Conservation (phyloP, 2,888 invertebrate species). For the Drosophila seclusa region DNA sequence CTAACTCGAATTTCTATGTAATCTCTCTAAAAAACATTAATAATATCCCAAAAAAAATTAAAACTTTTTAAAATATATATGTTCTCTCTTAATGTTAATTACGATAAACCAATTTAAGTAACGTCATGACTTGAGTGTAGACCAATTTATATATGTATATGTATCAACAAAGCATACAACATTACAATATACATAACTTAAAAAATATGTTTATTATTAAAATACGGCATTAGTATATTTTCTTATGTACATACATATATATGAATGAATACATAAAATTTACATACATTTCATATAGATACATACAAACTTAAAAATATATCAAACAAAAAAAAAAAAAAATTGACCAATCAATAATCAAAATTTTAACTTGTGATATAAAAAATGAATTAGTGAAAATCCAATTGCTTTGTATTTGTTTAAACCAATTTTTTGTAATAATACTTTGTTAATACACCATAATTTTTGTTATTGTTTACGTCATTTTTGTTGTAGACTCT, state of each 20-base stretch:
- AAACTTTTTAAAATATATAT: conserved; percentile 39
- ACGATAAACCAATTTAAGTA: conserved; percentile 69
- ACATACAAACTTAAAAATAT: conserved; percentile 23
- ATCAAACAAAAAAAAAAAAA: conserved; percentile 40
- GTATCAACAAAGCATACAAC: conserved; percentile 33
- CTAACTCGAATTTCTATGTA: conserved; percentile 75
- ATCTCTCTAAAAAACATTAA: conserved; percentile 45
- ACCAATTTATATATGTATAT: conserved; percentile 61
- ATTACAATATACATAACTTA: conserved; percentile 49
- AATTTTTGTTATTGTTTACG: conserved; percentile 57
- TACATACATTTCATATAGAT: conserved; percentile 42
- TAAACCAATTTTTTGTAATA: conserved; percentile 23
- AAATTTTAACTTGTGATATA: conserved; percentile 83
- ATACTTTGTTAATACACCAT: conserved; percentile 39
- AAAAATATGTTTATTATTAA: conserved; percentile 48
- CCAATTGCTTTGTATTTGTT: conserved; percentile 57
- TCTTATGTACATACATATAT: conserved; percentile 69
- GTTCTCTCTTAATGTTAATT: conserved; percentile 43
- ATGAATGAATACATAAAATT: conserved; percentile 26
- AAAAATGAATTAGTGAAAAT: conserved; percentile 64
- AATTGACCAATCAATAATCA: conserved; percentile 83
- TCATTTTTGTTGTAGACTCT: conserved; percentile 53
- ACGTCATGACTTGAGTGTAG: conserved; percentile 67
- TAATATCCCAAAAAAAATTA: conserved; percentile 13
- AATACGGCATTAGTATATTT: conserved; percentile 69